Percentiles rank a stretch among this genome's conserved stretches.
These are phyloP conservation scores for Vulpes ferrilata DNA, from an alignment of 2,113 vertebrate genomes.

Conservation along the genomic window DNA sequence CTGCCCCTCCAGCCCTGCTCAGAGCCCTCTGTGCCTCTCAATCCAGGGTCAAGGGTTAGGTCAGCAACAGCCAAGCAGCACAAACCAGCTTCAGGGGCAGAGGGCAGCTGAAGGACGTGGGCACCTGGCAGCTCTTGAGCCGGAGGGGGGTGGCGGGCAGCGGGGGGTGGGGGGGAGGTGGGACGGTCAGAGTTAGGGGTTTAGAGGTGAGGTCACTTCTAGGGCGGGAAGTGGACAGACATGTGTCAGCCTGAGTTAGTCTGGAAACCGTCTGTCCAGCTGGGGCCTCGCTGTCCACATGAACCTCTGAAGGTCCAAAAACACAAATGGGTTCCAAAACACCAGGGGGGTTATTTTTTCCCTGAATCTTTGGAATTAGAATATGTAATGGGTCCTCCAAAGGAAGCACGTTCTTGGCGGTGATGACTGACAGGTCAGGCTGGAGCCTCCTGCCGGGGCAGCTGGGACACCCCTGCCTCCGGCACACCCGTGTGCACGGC, in stretches of 20 bases:
- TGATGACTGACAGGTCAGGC: not conserved
- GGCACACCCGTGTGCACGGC: not conserved
- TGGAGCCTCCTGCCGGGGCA: too few species aligned
- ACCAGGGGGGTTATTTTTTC: not conserved
- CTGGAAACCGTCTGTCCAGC: not conserved
- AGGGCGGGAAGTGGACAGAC: not conserved
- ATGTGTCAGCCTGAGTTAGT: not conserved
- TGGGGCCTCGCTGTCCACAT: not conserved
- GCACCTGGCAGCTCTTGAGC: not conserved
- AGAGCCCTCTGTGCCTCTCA: not conserved
- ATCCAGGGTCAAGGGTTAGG: not conserved
- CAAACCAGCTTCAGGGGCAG: too few species aligned
- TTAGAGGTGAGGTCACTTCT: not conserved
- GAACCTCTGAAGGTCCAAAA: not conserved
- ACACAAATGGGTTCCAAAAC: not conserved
- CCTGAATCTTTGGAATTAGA: not conserved
- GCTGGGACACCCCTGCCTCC: too few species aligned
- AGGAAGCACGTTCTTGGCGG: not conserved
- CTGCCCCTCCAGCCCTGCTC: not conserved
- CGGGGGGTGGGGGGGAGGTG: accelerated
- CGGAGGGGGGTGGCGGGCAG: not conserved
- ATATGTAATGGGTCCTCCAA: not conserved
- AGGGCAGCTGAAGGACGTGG: not conserved
- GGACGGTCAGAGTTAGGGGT: not conserved
- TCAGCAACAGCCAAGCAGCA: not conserved